phyloP scores from a whole-genome alignment of 2,113 vertebrate species.

The Amblyornis subalaris region DNA sequence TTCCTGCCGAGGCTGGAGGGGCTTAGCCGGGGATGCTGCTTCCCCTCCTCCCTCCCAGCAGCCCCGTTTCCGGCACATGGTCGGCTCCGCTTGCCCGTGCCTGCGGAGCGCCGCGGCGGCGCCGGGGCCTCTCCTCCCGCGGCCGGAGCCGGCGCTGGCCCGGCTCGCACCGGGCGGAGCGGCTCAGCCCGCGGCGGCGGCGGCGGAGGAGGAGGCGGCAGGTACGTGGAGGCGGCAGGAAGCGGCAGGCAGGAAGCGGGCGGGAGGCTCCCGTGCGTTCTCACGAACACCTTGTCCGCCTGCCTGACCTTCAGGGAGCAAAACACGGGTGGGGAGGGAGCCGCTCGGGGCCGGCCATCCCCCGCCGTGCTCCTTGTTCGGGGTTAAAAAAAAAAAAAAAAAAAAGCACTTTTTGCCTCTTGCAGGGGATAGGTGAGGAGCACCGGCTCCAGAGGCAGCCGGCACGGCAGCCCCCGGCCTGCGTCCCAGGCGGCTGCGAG shows the following conservation, averaged over 20 bases:
- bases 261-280: accelerated
- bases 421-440: too few species aligned
- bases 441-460: not conserved
- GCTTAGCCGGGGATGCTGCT: not conserved
- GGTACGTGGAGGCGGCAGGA: not conserved
- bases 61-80: not conserved
- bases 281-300: not conserved
- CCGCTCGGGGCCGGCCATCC: accelerated
- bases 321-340: not conserved
- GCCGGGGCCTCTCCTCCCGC: not conserved
- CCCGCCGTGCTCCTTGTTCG: accelerated
- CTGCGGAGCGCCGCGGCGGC: not conserved
- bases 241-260: not conserved
- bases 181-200: not conserved
- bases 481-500: not conserved
- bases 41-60: not conserved
- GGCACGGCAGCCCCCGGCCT: not conserved
- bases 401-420: too few species aligned
- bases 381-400: not conserved
- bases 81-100: not conserved
- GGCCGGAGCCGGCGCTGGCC: too few species aligned
- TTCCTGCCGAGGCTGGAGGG: not conserved
- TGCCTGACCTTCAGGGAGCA: slow-evolving; percentile 56
- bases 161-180: too few species aligned
- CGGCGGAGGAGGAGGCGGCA: not conserved